Conservation (phyloP, 1,140 invertebrate genomes). For the Orius insidiosus region DNA sequence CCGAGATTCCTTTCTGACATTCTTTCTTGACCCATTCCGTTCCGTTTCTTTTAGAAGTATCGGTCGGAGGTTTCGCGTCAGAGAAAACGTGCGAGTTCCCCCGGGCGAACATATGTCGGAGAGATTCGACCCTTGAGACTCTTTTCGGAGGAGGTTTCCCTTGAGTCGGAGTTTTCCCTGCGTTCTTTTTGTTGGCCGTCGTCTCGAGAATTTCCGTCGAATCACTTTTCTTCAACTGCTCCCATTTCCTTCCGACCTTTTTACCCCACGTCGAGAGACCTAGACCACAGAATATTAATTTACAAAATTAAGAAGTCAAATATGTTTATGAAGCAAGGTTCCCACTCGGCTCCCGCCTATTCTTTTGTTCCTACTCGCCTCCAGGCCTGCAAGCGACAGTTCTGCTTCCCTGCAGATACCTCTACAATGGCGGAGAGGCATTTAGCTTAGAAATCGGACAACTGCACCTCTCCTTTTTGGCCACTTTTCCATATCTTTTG, state of each 20-base stretch:
- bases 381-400: no score
- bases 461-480: no score
- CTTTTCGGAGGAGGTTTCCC: slow-evolving; percentile 21
- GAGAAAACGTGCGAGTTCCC: slow-evolving; percentile 17
- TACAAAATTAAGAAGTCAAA: no score
- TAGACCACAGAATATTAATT: slow-evolving; percentile 23
- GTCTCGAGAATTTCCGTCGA: slow-evolving; percentile 33
- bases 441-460: no score
- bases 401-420: no score
- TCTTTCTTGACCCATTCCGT: slow-evolving; percentile 23
- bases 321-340: no score
- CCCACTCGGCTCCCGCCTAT: no score
- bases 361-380: no score
- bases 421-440: no score
- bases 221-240: slow-evolving; percentile 38
- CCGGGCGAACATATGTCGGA: slow-evolving; percentile 32
- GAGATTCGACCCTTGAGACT: slow-evolving; percentile 36
- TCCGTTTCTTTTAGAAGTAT: slow-evolving; percentile 12
- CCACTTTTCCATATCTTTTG: no score
- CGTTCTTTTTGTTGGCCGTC: slow-evolving; percentile 1
- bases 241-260: slow-evolving; percentile 42
- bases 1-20: slow-evolving; percentile 23
- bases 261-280: slow-evolving; percentile 45
- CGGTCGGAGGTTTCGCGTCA: slow-evolving; percentile 5
- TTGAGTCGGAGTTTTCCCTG: slow-evolving; percentile 10